Evolutionary conservation across 2,888 invertebrate genomes (phyloP), one percentile per base, ranked within the genome.

Genomic region (Eucera pruinosa): DNA sequence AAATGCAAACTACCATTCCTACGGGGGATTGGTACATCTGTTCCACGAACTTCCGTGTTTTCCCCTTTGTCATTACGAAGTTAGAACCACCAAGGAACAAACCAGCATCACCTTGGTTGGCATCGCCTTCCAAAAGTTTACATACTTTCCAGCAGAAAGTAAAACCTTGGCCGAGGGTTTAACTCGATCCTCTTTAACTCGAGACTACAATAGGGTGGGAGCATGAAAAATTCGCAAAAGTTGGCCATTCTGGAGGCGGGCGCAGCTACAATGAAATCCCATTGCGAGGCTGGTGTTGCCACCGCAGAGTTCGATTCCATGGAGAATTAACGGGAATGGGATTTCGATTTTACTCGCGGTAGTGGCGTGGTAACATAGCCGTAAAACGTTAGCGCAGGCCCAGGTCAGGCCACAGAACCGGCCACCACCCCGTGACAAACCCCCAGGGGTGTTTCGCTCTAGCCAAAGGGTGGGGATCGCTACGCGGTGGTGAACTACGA

Each of bases 291-390:
- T 66, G 85, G 79, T 80, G 86, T 83, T 83, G 82, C 84, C 84
- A 86, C 88, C 88, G 83, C 88, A 88, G 85, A 86, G 83, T 87
- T 88, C 89, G 88, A 89, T 90, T 89, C 89, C 89, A 87, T 89
- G 83, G 89, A 89, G 89, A 90, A 90, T 90, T 89, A 90, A 89
- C 87, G 86, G 76, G 81, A 82, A 80, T 87, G 87, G 88, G 88
- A 87, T 89, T 89, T 89, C 90, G 90, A 90, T 89, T 90, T 89
- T 87, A 85, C 85, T 86, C 85, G 71, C 69, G 78, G 78, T 54
- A 27, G 70, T 52, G 67, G 61, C 66, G 80, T 43, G 76, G 77
- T 69, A 77, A 71, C 80, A 68, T 57, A 43, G 79, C 82, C 87
- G 87, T 89, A 89, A 90, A 90, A 89, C 87, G 89, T 89, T 89